phyloP scores from a whole-genome alignment of 2,888 invertebrate genomes.

The Clistopyga incitator region DNA sequence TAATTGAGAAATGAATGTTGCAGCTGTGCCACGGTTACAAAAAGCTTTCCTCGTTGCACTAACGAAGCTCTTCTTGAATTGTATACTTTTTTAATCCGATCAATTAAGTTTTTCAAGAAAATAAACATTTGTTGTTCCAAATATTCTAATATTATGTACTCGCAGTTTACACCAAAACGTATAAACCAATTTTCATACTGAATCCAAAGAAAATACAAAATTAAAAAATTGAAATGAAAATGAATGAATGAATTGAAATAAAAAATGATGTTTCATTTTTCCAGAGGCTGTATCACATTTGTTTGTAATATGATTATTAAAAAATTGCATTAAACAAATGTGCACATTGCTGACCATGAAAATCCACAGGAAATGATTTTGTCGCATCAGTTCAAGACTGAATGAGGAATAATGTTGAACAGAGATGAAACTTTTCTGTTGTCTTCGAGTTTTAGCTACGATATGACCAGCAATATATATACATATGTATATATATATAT shows the following conservation, averaged over 20 bases:
- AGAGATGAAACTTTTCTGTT: slow-evolving; percentile 21
- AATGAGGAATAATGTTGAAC: slow-evolving; percentile 15
- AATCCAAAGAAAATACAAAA: too few relatives aligned
- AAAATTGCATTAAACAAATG: too few relatives aligned
- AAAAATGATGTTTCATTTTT: neutral
- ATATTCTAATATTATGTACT: too few relatives aligned
- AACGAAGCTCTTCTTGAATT: neutral
- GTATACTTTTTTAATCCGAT: neutral
- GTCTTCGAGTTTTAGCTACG: slow-evolving; percentile 30
- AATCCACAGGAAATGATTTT: neutral
- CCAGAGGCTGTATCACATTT: neutral
- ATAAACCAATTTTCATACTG: too few relatives aligned
- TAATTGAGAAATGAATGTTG: neutral
- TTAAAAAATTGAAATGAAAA: too few relatives aligned
- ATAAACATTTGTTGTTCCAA: too few relatives aligned
- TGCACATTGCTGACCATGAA: neutral
- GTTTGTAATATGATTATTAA: too few relatives aligned
- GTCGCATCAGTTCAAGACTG: neutral
- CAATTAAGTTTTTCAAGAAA: neutral
- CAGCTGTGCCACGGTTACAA: neutral
- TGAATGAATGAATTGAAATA: neutral
- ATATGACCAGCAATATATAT: slow-evolving; percentile 48
- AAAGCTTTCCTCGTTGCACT: neutral
- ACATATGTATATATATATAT: slow-evolving; percentile 67
- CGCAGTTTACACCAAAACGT: too few relatives aligned